Conservation (phyloP, 2,888 invertebrate genomes). For the Cordilura impudica region DNA sequence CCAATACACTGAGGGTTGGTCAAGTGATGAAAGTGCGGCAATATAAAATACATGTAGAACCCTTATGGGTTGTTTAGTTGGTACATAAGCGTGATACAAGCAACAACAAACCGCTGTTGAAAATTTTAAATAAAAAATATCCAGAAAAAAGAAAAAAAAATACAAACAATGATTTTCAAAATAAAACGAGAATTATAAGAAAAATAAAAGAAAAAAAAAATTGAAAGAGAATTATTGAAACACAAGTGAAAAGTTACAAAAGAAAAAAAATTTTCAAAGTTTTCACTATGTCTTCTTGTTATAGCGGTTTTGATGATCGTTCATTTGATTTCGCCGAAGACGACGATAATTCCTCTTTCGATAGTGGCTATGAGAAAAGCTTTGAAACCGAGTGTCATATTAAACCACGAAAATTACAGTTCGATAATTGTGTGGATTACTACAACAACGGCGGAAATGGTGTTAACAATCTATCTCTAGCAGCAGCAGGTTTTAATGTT, state of each 20-base stretch:
- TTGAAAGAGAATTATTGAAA: neutral
- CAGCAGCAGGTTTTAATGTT: slow-evolving; percentile 21
- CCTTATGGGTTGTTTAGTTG: slow-evolving; percentile 74
- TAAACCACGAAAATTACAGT: slow-evolving; percentile 76
- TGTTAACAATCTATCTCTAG: neutral
- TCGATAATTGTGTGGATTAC: slow-evolving; percentile 68
- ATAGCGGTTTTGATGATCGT: slow-evolving; percentile 73
- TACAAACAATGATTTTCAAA: slow-evolving; percentile 37
- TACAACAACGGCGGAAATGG: slow-evolving; percentile 45
- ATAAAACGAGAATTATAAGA: slow-evolving; percentile 31
- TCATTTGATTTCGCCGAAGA: slow-evolving; percentile 74
- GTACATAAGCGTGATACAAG: slow-evolving; percentile 73
- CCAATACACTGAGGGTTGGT: slow-evolving; percentile 74
- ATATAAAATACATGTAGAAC: slow-evolving; percentile 74
- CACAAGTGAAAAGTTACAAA: neutral
- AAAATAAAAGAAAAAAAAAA: slow-evolving; percentile 1
- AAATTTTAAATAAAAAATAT: slow-evolving; percentile 10
- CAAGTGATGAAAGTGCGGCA: slow-evolving; percentile 41
- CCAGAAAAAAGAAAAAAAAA: slow-evolving; percentile 10
- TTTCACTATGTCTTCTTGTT: slow-evolving; percentile 78
- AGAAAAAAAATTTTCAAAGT: slow-evolving; percentile 11
- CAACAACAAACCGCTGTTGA: slow-evolving; percentile 63
- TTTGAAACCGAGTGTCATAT: slow-evolving; percentile 79
- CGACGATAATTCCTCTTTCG: slow-evolving; percentile 83
- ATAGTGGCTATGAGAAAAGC: slow-evolving; percentile 88